Evolutionary conservation across 2,797 vertebrate species (phyloP), one percentile per base, ranked within the genome.

Genomic region (Pagetopsis macropterus): DNA sequence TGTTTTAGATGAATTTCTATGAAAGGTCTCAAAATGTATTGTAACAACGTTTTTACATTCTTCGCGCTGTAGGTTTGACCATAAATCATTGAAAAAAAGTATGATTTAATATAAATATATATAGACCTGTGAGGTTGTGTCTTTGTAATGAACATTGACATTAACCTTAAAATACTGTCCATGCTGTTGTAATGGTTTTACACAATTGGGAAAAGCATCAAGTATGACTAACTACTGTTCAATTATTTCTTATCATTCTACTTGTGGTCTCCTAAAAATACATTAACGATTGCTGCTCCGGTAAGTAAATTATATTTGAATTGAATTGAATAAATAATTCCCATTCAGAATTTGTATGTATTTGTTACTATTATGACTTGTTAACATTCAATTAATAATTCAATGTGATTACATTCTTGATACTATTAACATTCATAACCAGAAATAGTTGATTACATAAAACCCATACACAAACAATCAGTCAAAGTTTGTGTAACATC

Each of bases 341-440:
- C 2, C 10, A 45, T 50, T 76, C 19, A 51, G 45, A 13, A 27
- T 14, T 49, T 31, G 6, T 37, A 9, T 56, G 31, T 57, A 3
- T 56, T 62, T 69, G 0, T 43, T 5, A 55, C 43, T 2, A 45
- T 67, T 69, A 45, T 0, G 21, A 60, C 10, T n/a, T 8, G 60
- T 21, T 69, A 14, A 0, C 8, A 17, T 4, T 56, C 12, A 58
- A 1, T 31, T 50, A 9, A 52, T n/a, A 69, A 46, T 62, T 62
- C 16, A 51, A 14, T 37, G 1, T 67, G 17, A 75, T 65, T 31
- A 33, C 16, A 45, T 46, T 81, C 0, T 60, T 23, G 14, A 63
- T 23, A 21, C 3, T 61, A 37, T 33, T 40, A 40, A 56, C 44
- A 78, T 41, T 63, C 13, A 52, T 15, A 31, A 72, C 52, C 43